phyloP scores from a whole-genome alignment of 2,888 invertebrate genomes.

The Clanis bilineata region DNA sequence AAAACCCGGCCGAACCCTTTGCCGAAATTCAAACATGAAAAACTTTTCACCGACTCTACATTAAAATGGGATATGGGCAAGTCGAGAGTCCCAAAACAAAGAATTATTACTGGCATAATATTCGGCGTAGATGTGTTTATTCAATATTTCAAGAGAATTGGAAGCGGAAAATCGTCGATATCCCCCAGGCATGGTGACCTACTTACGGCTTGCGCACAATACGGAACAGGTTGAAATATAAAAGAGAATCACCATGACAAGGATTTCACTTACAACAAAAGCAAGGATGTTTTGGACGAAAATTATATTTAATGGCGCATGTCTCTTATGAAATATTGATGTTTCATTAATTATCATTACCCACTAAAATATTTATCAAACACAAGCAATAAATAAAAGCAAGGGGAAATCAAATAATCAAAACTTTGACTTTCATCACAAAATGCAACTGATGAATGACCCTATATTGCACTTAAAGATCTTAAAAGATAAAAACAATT shows the following conservation, averaged over 20 bases:
- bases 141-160: not conserved
- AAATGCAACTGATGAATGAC: too few species aligned
- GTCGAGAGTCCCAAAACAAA: not conserved
- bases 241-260: not conserved
- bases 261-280: not conserved
- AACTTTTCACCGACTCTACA: too few species aligned
- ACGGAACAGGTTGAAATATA: not conserved
- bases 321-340: not conserved
- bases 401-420: too few species aligned
- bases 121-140: not conserved
- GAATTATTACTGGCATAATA: not conserved
- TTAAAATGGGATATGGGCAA: too few species aligned
- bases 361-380: too few species aligned
- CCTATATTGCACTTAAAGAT: too few species aligned
- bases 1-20: too few species aligned
- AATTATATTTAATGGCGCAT: not conserved
- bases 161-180: not conserved
- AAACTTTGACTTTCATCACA: too few species aligned
- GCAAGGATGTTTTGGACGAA: not conserved
- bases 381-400: too few species aligned
- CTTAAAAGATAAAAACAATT: too few species aligned
- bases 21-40: too few species aligned
- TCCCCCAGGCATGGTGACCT: conserved; percentile 5
- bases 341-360: too few species aligned
- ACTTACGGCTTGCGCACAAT: not conserved